Conservation (phyloP, 2,113 vertebrate species). For the Eulacestoma nigropectus region DNA sequence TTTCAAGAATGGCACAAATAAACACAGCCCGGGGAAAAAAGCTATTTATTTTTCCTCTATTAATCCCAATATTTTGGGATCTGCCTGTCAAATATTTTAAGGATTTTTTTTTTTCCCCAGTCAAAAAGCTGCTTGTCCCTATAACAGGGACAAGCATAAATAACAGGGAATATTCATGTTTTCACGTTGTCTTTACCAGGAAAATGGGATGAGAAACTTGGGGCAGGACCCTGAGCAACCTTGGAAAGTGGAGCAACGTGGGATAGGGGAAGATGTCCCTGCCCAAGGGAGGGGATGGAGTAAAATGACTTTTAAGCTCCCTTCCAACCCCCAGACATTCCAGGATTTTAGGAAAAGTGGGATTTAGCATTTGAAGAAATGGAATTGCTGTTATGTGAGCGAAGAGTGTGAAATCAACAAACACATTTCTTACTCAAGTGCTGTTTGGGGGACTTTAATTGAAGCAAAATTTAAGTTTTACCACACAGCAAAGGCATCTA, state of each 20-base stretch:
- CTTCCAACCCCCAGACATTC: accelerated
- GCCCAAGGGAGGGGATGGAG: not conserved
- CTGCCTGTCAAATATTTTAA: not conserved
- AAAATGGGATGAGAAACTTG: not conserved
- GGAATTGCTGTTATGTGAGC: not conserved
- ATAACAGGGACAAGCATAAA: too few relatives aligned
- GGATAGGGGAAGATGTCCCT: not conserved
- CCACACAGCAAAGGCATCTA: not conserved
- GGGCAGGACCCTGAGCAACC: not conserved
- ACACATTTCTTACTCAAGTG: not conserved
- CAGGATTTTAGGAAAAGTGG: not conserved
- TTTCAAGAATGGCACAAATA: not conserved
- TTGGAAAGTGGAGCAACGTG: not conserved
- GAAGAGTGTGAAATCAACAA: not conserved
- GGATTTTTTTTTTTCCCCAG: not conserved
- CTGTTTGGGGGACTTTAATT: not conserved
- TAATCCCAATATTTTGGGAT: not conserved
- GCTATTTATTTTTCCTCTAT: not conserved
- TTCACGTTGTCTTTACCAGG: not conserved
- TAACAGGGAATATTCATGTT: not conserved
- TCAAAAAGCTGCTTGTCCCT: not conserved
- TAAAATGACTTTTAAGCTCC: not conserved
- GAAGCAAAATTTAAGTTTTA: not conserved
- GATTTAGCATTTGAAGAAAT: not conserved
- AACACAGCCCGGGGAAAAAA: not conserved